phyloP scores from a whole-genome alignment of 2,888 invertebrate genomes.

The Nephrocerus scutellatus region DNA sequence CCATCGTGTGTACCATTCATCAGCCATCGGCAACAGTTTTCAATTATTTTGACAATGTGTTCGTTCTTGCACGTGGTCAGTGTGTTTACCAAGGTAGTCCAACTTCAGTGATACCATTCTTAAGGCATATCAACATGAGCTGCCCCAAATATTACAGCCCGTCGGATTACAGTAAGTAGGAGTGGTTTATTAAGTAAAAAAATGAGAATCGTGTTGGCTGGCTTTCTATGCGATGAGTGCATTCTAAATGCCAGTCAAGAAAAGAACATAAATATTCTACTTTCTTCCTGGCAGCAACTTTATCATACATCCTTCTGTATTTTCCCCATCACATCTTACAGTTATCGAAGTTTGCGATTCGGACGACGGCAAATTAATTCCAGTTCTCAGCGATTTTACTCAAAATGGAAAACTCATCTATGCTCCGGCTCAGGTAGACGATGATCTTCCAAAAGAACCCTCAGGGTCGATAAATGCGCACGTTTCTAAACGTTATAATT shows the following conservation, averaged over 20 bases:
- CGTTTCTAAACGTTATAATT: constrained; percentile 35
- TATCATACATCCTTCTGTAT: background rate
- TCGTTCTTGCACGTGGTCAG: constrained; percentile 57
- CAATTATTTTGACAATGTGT: constrained; percentile 59
- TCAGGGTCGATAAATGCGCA: constrained; percentile 17
- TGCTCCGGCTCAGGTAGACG: constrained; percentile 20
- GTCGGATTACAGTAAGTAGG: constrained; percentile 64
- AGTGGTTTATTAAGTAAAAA: too few species aligned
- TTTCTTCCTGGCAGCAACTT: constrained; percentile 10
- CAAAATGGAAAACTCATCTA: constrained; percentile 54
- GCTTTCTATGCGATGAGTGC: too few species aligned
- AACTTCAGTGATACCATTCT: constrained; percentile 54
- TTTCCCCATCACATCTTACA: too few species aligned
- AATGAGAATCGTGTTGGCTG: too few species aligned
- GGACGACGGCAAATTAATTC: constrained; percentile 52
- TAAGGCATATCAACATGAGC: constrained; percentile 51
- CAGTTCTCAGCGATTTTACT: constrained; percentile 51
- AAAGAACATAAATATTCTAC: background rate
- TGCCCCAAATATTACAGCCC: constrained; percentile 63
- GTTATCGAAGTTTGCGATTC: constrained; percentile 58
- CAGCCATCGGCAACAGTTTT: constrained; percentile 62
- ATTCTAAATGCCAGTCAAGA: too few species aligned
- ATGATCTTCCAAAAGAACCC: constrained; percentile 20
- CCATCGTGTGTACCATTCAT: constrained; percentile 64
- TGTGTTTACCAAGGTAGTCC: constrained; percentile 63